These are phyloP conservation scores for Alectoris magna DNA, from an alignment of 2,797 vertebrate species.

Conservation along the genomic window DNA sequence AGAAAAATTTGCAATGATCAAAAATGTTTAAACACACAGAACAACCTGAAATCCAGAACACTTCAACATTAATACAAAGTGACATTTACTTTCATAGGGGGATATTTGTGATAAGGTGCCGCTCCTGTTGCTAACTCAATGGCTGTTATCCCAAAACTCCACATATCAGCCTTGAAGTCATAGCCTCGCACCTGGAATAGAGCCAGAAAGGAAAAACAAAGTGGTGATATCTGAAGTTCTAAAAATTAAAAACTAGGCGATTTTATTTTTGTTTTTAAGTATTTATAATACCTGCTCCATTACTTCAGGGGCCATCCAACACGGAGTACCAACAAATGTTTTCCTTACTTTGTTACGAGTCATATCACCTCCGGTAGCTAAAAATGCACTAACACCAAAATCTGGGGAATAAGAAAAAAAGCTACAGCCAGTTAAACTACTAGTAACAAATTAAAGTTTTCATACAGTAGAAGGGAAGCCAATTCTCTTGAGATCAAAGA, in stretches of 20 bases:
- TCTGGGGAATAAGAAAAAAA: slow-evolving; percentile 78
- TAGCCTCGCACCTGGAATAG: slow-evolving; percentile 94
- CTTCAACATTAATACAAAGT: slow-evolving; percentile 20
- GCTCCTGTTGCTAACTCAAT: slow-evolving; percentile 97
- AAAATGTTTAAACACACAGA: neutral
- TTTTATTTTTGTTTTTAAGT: neutral
- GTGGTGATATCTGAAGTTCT: neutral
- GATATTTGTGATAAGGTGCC: slow-evolving; percentile 97
- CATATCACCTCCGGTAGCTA: slow-evolving; percentile 95
- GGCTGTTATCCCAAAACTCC: slow-evolving; percentile 99
- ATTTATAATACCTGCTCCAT: slow-evolving; percentile 93
- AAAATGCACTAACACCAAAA: slow-evolving; percentile 97
- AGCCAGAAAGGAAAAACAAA: slow-evolving; percentile 29
- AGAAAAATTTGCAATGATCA: neutral
- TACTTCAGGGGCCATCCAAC: slow-evolving; percentile 99
- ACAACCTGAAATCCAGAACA: neutral
- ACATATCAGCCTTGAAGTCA: slow-evolving; percentile 99
- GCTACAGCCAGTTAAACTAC: neutral
- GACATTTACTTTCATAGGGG: slow-evolving; percentile 96
- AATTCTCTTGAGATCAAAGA: neutral
- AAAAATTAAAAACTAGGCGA: neutral
- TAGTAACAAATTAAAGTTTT: neutral
- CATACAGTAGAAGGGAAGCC: slow-evolving; percentile 12
- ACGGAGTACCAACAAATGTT: slow-evolving; percentile 98
- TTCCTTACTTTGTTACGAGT: slow-evolving; percentile 99